A percentile compares a stretch with the other conserved stretches of the same genome.
phyloP scores from a whole-genome alignment of 2,888 invertebrate species.

The Serripes groenlandicus region DNA sequence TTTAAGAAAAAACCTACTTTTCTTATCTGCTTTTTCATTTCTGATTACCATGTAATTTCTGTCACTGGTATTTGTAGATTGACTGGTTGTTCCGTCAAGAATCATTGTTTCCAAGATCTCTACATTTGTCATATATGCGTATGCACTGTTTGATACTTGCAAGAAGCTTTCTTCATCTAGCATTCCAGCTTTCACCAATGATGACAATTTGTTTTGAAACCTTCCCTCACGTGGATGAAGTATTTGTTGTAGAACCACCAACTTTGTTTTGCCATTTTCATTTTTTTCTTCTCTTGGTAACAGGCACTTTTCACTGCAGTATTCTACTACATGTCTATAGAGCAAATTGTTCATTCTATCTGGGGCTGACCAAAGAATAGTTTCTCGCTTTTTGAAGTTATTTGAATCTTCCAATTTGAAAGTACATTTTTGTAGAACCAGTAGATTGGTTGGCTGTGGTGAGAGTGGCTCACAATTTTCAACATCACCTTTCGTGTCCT shows the following conservation, averaged over 20 bases:
- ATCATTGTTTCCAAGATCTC: slow-evolving; percentile 4
- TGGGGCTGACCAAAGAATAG: background rate
- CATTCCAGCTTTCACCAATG: background rate
- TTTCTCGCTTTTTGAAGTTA: background rate
- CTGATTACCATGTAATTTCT: slow-evolving; percentile 14
- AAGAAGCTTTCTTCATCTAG: background rate
- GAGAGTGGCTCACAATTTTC: background rate
- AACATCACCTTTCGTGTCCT: background rate
- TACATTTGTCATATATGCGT: background rate
- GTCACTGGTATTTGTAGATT: background rate
- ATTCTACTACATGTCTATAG: slow-evolving; percentile 3
- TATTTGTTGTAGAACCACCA: background rate
- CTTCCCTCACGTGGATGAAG: background rate
- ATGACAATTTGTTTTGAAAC: slow-evolving; percentile 8
- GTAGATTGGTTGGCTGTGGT: slow-evolving; percentile 5
- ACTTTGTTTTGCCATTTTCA: slow-evolving; percentile 1
- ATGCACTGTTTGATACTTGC: background rate
- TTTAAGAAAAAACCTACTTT: slow-evolving; percentile 1
- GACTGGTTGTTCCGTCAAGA: background rate
- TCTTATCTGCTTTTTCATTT: slow-evolving; percentile 5
- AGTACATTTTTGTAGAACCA: slow-evolving; percentile 2
- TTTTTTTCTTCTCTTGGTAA: background rate
- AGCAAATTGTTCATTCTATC: background rate
- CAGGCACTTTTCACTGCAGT: background rate
- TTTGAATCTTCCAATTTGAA: background rate